Conservation (phyloP, 2,888 invertebrate species). For the Theodoxus fluviatilis region DNA sequence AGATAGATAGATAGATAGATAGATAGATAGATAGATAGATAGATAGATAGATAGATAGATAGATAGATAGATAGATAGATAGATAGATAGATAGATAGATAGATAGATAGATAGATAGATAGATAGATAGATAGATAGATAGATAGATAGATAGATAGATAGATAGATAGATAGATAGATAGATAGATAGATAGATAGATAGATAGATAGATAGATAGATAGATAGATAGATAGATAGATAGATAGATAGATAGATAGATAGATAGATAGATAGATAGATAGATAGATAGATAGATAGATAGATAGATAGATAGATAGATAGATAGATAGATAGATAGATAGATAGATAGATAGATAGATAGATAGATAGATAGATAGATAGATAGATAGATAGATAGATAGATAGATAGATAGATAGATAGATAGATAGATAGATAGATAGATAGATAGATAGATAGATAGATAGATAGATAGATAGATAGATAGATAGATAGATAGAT, state of each 20-base stretch:
- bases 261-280: constrained; percentile 27
- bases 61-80: constrained; percentile 26
- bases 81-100: constrained; percentile 17
- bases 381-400: constrained; percentile 24
- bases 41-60: constrained; percentile 22
- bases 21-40: constrained; percentile 23
- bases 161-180: constrained; percentile 26
- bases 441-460: constrained; percentile 21
- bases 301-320: constrained; percentile 22
- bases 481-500: constrained; percentile 26
- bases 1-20: constrained; percentile 27
- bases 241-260: constrained; percentile 17
- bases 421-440: constrained; percentile 26
- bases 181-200: constrained; percentile 21
- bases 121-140: constrained; percentile 24
- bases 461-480: constrained; percentile 24
- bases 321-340: constrained; percentile 26
- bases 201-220: constrained; percentile 24
- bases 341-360: constrained; percentile 17
- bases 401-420: constrained; percentile 19
- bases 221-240: constrained; percentile 26
- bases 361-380: constrained; percentile 26
- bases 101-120: constrained; percentile 26
- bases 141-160: constrained; percentile 19
- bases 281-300: constrained; percentile 23